Evolutionary conservation across 2,888 invertebrate genomes (phyloP), one percentile per base, ranked within the genome.

Genomic region (Zhuqinia jingwanae): DNA sequence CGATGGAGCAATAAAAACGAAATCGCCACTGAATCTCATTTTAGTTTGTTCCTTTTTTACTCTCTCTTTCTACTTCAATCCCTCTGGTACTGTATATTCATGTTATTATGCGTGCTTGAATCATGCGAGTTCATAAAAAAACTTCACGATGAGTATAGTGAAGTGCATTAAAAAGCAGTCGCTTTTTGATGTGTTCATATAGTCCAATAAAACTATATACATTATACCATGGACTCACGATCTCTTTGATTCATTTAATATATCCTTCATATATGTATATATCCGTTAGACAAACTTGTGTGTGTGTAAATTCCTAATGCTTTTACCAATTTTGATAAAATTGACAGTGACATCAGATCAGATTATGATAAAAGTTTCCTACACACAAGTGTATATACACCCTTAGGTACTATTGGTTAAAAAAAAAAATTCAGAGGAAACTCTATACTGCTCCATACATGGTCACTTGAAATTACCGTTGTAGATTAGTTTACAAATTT

Each of bases 11-110:
- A 90, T 90, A 91, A 91, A 91, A 91, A 90, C 89, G 89, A 89
- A 90, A 91, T 91, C 90, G 90, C 85, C 90, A 87, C 90, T 91
- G 90, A 91, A 91, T 91, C 90, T 91, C 90, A 91, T 91, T 91
- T 91, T 89, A 68, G 77, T 81, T 87, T 3, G 47, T 68, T 47
- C 70, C 45, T 73, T 60, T 85, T 87, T 68, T 47, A 63, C 45
- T 73, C 53, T 85, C 85, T 82, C 76, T 75, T 45, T 73, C 70
- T 84, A 60, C 27, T 70, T 25, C 60, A 11, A 20, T 78, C 76
- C 79, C 77, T 78, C 53, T 76, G 79, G 85, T 60, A 84, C 77
- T 65, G 79, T 45, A 78, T 75, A 70, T 58, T 79, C 75, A 76
- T 60, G 76, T 63, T 84, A 75, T 56, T 36, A 36, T 36, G 36